A percentile compares a stretch with the other conserved stretches of the same genome.
Conservation (phyloP, 2,797 vertebrate species). For the Rhodeus uyekii region DNA sequence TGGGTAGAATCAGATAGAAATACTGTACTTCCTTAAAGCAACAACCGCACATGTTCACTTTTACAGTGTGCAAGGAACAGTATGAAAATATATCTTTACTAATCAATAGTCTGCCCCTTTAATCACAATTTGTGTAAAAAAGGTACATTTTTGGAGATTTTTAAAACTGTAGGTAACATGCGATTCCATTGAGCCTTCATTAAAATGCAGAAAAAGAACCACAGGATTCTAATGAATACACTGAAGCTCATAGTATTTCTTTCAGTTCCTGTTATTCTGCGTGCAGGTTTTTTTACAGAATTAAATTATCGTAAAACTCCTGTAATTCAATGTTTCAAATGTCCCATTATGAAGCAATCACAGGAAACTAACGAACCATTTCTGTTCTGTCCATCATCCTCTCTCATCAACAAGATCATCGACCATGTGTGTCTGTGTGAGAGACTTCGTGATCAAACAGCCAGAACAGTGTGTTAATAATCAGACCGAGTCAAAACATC, state of each 20-base stretch:
- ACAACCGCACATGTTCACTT: too few species aligned
- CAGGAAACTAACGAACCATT: slow-evolving; percentile 45
- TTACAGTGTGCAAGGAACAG: too few species aligned
- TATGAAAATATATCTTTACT: too few species aligned
- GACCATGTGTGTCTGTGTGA: slow-evolving; percentile 38
- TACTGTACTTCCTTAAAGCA: too few species aligned
- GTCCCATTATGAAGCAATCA: slow-evolving; percentile 40
- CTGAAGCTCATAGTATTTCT: neutral
- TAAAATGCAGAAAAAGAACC: neutral
- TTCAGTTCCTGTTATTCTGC: neutral
- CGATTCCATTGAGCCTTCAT: neutral
- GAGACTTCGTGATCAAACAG: slow-evolving; percentile 53
- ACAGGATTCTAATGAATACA: neutral
- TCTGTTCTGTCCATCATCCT: slow-evolving; percentile 33
- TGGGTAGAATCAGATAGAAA: too few species aligned
- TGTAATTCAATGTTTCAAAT: slow-evolving; percentile 42
- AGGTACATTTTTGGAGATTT: neutral
- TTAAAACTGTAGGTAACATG: neutral
- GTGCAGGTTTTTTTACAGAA: slow-evolving; percentile 6
- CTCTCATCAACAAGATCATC: slow-evolving; percentile 15
- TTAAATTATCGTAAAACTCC: slow-evolving; percentile 14
- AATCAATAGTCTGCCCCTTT: too few species aligned
- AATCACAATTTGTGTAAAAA: neutral
- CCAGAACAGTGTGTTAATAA: slow-evolving; percentile 54
- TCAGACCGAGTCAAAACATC: slow-evolving; percentile 56